These are phyloP conservation scores for Anthopleura xanthogrammica DNA, from an alignment of 92 coral and sea anemone genomes.

Conservation along the genomic window DNA sequence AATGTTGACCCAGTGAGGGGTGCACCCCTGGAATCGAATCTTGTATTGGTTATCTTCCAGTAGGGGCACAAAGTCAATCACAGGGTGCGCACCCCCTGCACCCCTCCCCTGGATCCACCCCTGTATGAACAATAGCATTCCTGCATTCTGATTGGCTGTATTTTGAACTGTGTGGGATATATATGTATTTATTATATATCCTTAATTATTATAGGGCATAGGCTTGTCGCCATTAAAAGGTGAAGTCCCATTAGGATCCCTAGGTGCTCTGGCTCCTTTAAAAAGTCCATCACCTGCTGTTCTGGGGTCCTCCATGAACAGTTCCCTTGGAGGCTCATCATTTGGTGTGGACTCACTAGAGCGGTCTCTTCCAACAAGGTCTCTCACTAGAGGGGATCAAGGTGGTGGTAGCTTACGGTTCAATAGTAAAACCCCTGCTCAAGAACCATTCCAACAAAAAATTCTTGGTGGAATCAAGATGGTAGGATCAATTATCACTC, in stretches of 20 bases:
- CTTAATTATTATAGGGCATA: slow-evolving; percentile 27
- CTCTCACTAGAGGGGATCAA: slow-evolving; percentile 38
- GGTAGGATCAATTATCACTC: too few relatives aligned
- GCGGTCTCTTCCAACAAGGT: slow-evolving; percentile 45
- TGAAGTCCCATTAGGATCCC: slow-evolving; percentile 56
- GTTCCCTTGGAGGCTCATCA: slow-evolving; percentile 75
- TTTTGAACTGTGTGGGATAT: too few relatives aligned
- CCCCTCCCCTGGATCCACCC: too few relatives aligned
- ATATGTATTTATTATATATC: background rate
- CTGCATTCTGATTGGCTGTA: too few relatives aligned
- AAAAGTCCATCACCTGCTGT: slow-evolving; percentile 61
- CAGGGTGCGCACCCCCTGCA: too few relatives aligned
- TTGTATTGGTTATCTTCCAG: too few relatives aligned
- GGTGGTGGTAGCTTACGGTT: slow-evolving; percentile 53
- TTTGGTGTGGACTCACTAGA: slow-evolving; percentile 54
- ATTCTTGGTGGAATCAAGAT: slow-evolving; percentile 52
- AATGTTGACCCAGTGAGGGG: too few relatives aligned
- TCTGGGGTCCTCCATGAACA: slow-evolving; percentile 49
- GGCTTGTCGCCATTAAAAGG: slow-evolving; percentile 83
- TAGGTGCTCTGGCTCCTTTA: slow-evolving; percentile 71
- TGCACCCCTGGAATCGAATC: too few relatives aligned
- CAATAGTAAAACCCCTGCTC: slow-evolving; percentile 17
- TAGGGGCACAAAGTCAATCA: too few relatives aligned
- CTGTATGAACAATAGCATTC: too few relatives aligned
- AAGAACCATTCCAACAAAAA: slow-evolving; percentile 57